phyloP scores from a whole-genome alignment of 2,888 invertebrate genomes.

The Homarus gammarus region DNA sequence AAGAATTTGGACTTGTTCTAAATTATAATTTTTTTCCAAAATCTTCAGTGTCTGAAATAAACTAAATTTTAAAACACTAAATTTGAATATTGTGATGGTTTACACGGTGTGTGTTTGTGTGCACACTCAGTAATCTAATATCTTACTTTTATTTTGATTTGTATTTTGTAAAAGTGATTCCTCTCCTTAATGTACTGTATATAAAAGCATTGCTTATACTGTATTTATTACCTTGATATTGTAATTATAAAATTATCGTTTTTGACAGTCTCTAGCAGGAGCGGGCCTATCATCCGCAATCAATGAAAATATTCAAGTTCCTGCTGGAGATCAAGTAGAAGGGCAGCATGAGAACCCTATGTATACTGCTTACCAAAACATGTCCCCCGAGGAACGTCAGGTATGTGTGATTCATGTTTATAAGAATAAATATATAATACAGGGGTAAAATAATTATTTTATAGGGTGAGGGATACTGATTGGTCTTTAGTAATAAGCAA shows the following conservation, averaged over 20 bases:
- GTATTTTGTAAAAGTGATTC: neutral
- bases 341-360: constrained; percentile 69
- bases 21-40: too few species aligned
- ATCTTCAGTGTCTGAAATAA: too few species aligned
- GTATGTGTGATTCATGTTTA: constrained; percentile 16
- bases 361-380: constrained; percentile 68
- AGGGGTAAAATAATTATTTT: too few species aligned
- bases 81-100: too few species aligned
- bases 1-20: too few species aligned
- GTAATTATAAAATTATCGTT: neutral
- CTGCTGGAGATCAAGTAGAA: constrained; percentile 17
- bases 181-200: neutral
- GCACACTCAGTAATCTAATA: too few species aligned
- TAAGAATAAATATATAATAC: too few species aligned
- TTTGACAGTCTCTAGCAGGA: constrained; percentile 45
- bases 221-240: neutral
- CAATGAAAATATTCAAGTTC: constrained; percentile 25
- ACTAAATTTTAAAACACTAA: too few species aligned
- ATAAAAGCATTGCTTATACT: neutral
- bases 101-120: too few species aligned
- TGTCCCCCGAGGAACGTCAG: constrained; percentile 64
- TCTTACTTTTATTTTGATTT: too few species aligned
- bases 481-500: too few species aligned
- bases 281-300: constrained; percentile 35
- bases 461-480: too few species aligned